These are phyloP conservation scores for Pristiophorus japonicus DNA, from an alignment of 2,113 vertebrate species.

Conservation along the genomic window DNA sequence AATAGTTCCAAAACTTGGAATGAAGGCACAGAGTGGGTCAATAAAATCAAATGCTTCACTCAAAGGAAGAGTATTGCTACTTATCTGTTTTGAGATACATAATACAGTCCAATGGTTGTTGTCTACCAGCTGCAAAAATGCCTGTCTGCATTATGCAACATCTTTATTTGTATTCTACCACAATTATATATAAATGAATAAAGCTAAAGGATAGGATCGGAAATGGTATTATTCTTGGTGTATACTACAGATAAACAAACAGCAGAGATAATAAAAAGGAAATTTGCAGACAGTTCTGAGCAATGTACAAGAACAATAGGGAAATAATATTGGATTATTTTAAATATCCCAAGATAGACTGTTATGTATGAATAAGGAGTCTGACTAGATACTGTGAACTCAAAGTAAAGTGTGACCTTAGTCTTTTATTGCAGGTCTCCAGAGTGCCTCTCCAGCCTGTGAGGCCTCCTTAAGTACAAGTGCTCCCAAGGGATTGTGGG, in stretches of 20 bases:
- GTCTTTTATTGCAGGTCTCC: too few relatives aligned
- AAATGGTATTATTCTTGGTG: background rate
- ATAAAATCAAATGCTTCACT: background rate
- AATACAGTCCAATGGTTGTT: background rate
- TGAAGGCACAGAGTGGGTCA: background rate
- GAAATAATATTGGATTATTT: background rate
- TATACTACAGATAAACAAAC: background rate
- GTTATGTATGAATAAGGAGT: too few relatives aligned
- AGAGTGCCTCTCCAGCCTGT: too few relatives aligned
- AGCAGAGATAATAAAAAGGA: background rate
- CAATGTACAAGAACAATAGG: background rate
- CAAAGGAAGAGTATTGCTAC: background rate
- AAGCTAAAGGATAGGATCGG: background rate
- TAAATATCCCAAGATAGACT: background rate
- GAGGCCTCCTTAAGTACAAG: too few relatives aligned
- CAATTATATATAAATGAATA: background rate
- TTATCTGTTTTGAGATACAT: background rate
- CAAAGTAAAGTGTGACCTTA: too few relatives aligned
- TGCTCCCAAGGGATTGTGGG: too few relatives aligned
- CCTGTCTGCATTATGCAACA: background rate
- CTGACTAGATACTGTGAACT: too few relatives aligned
- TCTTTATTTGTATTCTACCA: background rate
- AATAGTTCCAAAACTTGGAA: background rate
- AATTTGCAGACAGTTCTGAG: background rate
- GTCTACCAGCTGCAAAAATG: background rate